phyloP scores from a whole-genome alignment of 2,113 vertebrate species.

The Phocoena phocoena region DNA sequence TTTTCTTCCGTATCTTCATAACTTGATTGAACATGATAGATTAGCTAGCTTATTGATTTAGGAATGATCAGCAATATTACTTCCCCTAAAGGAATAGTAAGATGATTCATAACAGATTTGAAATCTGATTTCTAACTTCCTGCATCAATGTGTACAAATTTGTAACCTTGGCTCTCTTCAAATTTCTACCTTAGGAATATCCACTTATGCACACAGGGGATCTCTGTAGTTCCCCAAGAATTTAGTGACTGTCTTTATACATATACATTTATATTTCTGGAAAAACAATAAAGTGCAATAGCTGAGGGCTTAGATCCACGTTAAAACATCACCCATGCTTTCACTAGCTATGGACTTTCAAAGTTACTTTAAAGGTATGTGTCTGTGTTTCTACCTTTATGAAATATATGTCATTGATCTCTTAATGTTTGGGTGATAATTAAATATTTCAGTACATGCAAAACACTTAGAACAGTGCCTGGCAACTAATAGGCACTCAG shows the following conservation, averaged over 20 bases:
- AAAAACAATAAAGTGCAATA: neutral
- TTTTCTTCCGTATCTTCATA: slow-evolving; percentile 38
- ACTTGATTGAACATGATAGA: slow-evolving; percentile 57
- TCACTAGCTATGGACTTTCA: neutral
- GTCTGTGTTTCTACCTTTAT: neutral
- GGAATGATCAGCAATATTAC: slow-evolving; percentile 59
- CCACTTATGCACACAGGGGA: neutral
- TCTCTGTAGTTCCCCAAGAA: neutral
- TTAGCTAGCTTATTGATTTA: slow-evolving; percentile 60
- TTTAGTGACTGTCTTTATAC: neutral
- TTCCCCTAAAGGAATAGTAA: slow-evolving; percentile 57
- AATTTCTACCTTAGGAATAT: neutral
- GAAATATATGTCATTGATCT: neutral
- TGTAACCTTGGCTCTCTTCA: neutral
- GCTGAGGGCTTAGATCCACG: neutral
- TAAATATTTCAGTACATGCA: neutral
- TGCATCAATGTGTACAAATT: neutral
- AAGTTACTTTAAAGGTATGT: neutral
- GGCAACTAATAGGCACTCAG: neutral
- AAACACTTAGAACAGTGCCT: neutral
- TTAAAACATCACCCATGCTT: neutral
- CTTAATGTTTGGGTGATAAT: slow-evolving; percentile 24
- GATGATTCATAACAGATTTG: slow-evolving; percentile 37
- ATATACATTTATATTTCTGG: neutral
- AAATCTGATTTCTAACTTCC: slow-evolving; percentile 48